phyloP scores from a whole-genome alignment of 1,140 invertebrate species.

The Steinernema feltiae region DNA sequence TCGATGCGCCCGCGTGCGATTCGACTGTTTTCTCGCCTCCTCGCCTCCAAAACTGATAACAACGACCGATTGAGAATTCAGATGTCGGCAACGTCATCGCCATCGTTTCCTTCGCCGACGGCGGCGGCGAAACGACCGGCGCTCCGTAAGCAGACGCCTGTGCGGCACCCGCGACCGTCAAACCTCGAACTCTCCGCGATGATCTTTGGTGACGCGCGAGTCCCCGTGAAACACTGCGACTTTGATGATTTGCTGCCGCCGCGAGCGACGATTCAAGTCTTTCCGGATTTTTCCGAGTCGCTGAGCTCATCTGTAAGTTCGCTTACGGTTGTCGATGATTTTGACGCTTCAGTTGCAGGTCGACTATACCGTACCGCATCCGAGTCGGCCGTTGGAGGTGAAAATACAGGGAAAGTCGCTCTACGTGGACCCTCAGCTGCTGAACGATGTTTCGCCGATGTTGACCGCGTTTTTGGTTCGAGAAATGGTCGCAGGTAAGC shows the following conservation, averaged over 20 bases:
- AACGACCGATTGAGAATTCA: background rate
- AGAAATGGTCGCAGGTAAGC: background rate
- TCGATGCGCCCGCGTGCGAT: no score
- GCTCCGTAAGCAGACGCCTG: background rate
- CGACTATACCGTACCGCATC: background rate
- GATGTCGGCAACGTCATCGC: no score
- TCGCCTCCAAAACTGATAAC: background rate
- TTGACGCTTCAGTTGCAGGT: background rate
- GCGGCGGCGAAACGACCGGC: background rate
- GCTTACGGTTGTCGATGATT: background rate
- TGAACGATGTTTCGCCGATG: background rate
- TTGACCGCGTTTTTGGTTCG: background rate
- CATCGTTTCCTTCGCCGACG: no score
- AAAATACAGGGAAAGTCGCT: background rate
- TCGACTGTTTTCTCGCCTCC: background rate
- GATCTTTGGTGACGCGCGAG: background rate
- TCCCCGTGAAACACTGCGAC: background rate
- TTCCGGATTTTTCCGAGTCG: background rate
- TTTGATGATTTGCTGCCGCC: background rate
- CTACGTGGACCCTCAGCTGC: background rate
- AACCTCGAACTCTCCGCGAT: background rate
- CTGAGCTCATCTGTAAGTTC: background rate
- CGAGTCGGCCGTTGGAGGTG: background rate
- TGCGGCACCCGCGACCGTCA: background rate
- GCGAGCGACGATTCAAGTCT: background rate